These are phyloP conservation scores for Buceros bicornis DNA, from an alignment of 2,797 vertebrate species.

Conservation along the genomic window DNA sequence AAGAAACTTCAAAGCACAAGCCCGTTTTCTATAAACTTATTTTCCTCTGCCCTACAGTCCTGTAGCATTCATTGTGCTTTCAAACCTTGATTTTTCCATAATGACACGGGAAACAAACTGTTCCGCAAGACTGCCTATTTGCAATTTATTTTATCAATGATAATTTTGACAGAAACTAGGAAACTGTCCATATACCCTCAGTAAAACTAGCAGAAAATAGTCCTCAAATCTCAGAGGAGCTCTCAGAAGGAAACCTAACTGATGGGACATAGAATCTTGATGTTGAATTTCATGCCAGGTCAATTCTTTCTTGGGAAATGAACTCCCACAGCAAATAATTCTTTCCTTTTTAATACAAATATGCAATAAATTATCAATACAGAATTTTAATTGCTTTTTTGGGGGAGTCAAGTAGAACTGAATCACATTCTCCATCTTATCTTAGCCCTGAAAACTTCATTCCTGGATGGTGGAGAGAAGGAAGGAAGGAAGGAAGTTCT, in stretches of 20 bases:
- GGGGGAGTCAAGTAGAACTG: not conserved
- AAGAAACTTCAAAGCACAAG: not conserved
- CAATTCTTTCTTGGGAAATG: constrained; percentile 41
- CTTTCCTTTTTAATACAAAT: constrained; percentile 6
- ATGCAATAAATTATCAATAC: constrained; percentile 36
- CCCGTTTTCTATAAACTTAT: not conserved
- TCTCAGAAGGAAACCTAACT: constrained; percentile 4
- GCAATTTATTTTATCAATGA: constrained; percentile 21
- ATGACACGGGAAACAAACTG: not conserved
- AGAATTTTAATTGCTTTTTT: constrained; percentile 48
- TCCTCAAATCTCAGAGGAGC: constrained; percentile 29
- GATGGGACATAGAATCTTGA: not conserved
- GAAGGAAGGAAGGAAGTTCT: not conserved
- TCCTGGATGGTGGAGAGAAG: not conserved
- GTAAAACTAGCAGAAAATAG: not conserved
- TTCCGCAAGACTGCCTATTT: not conserved
- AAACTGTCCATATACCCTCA: not conserved
- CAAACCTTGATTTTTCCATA: not conserved
- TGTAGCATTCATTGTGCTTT: not conserved
- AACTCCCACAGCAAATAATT: constrained; percentile 5
- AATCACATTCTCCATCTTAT: not conserved
- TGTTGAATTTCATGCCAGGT: constrained; percentile 36
- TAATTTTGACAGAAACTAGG: constrained; percentile 43
- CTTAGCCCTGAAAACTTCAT: constrained; percentile 16
- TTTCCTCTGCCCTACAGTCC: not conserved